Evolutionary conservation across 1,140 invertebrate species (phyloP), one percentile per base, ranked within the genome.

Genomic region (Geopemphigus sp.): DNA sequence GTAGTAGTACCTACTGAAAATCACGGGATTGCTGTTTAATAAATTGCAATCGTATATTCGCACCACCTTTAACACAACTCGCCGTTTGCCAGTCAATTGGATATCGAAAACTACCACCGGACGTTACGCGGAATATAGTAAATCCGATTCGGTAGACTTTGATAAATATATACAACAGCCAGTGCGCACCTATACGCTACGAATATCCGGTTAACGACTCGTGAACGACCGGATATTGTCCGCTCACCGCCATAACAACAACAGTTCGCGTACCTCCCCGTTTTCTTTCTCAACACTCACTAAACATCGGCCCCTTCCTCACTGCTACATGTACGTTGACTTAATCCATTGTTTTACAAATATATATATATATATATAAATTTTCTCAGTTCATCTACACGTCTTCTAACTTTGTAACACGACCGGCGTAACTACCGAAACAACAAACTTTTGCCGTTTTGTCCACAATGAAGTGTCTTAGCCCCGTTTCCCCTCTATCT

Each of bases 371-470:
- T 59, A 59, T 59, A 59, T 24, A 50, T 68, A 50, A 12, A 6
- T 24, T 50, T 10, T 50, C 66, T 50, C 45, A 19, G 39, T 68
- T 50, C 66, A 68, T 68, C 66, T 50, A 50, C 45, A 3, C 66
- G 14, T 19, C 14, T n/a, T n/a, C n/a, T 6, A 50, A 68, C 45
- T 68, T 68, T 68, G 32, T 39, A 39, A 5, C 22, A 47, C 66
- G 45, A 68, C 39, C 39, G 15, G 14, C 14, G 22, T 68, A 68
- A 68, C 66, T 68, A 68, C 45, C 39, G 24, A 24, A 68, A 68
- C 66, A 68, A 68, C 66, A 68, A 68, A 68, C 66, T 68, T 68
- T 68, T 68, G 0, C 3, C 39, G 22, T 47, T 47, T 24, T 68
- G 22, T 47, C 39, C 45, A 5, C 66, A 68, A 68, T 68, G 17